A percentile compares a stretch with the other conserved stretches of the same genome.
These are phyloP conservation scores for Phaenicophaeus curvirostris DNA, from an alignment of 2,797 vertebrate genomes.

Conservation along the genomic window DNA sequence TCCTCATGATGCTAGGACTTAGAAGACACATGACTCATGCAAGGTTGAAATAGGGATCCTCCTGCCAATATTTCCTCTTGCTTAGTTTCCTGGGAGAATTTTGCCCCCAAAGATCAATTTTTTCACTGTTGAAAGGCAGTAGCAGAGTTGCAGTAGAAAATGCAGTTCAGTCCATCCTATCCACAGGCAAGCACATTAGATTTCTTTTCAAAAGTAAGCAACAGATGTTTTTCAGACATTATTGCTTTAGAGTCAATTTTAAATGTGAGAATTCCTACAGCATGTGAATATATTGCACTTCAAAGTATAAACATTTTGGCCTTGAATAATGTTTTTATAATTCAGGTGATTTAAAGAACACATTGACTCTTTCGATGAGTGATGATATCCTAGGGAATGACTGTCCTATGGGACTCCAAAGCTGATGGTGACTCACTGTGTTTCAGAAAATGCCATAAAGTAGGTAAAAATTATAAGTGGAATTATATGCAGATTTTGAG, in stretches of 20 bases:
- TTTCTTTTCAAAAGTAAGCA: slow-evolving; percentile 5
- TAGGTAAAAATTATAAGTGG: slow-evolving; percentile 37
- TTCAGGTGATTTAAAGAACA: background rate
- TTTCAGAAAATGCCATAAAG: slow-evolving; percentile 43
- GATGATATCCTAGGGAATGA: background rate
- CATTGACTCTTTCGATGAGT: background rate
- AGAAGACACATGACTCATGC: background rate
- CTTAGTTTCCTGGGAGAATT: background rate
- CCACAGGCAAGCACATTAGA: background rate
- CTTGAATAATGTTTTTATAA: background rate
- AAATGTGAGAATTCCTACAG: slow-evolving; percentile 2
- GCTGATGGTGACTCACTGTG: background rate
- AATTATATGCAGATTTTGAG: slow-evolving; percentile 65
- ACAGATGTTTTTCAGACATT: slow-evolving; percentile 1
- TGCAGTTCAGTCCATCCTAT: background rate
- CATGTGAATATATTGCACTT: background rate
- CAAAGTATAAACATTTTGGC: background rate
- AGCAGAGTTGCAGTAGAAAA: background rate
- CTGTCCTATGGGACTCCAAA: background rate
- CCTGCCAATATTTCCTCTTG: background rate
- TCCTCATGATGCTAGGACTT: background rate
- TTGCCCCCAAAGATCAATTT: background rate
- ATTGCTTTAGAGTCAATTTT: slow-evolving; percentile 2
- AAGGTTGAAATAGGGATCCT: background rate
- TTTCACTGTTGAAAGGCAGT: background rate